A percentile compares a stretch with the other conserved stretches of the same genome.
Conservation (phyloP, 2,113 vertebrate species). For the Gobio gobio region DNA sequence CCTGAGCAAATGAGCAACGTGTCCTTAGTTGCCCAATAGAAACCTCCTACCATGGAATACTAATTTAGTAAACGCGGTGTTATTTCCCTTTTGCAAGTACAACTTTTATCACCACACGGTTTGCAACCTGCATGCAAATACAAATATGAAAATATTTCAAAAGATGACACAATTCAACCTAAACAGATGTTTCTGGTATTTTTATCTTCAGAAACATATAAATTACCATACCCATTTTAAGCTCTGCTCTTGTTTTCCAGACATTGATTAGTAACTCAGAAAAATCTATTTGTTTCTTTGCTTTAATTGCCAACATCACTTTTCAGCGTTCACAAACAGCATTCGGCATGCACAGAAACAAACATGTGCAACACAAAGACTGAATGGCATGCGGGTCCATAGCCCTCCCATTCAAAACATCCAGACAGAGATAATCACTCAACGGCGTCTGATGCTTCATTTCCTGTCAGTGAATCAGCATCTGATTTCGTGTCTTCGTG, state of each 20-base stretch:
- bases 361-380: not conserved
- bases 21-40: not conserved
- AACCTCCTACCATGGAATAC: not conserved
- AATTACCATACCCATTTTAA: not conserved
- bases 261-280: not conserved
- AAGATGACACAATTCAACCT: slow-evolving; percentile 2
- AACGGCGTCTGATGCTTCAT: not conserved
- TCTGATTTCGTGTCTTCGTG: not conserved
- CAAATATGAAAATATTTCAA: slow-evolving; percentile 19
- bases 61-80: not conserved
- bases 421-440: slow-evolving; percentile 19
- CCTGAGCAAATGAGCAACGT: not conserved
- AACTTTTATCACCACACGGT: slow-evolving; percentile 4
- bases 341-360: not conserved
- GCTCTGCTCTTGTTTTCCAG: not conserved
- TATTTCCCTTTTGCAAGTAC: not conserved
- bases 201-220: not conserved
- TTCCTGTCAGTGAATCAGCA: slow-evolving; percentile 21
- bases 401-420: not conserved
- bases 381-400: not conserved
- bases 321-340: not conserved
- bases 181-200: not conserved
- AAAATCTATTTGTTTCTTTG: not conserved
- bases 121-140: slow-evolving; percentile 33
- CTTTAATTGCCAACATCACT: not conserved